A percentile compares a stretch with the other conserved stretches of the same genome.
These are phyloP conservation scores for Rhinogobius similis DNA, from an alignment of 2,113 vertebrate genomes.

Conservation along the genomic window DNA sequence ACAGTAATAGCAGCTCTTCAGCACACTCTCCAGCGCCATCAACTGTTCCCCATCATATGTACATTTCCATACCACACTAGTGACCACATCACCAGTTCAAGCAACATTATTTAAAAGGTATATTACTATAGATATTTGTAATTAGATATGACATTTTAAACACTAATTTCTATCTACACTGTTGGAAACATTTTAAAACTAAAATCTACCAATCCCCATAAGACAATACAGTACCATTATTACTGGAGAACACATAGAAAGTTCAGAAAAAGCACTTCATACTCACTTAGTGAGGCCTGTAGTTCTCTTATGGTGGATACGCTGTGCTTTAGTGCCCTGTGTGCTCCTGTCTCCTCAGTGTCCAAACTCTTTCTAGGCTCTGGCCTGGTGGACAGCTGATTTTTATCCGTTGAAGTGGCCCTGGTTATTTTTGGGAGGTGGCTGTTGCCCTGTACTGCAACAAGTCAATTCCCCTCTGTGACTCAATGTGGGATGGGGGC, in stretches of 20 bases:
- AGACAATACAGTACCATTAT: neutral
- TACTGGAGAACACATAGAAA: neutral
- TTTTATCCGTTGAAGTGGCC: conserved; percentile 79
- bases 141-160: neutral
- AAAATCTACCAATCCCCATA: neutral
- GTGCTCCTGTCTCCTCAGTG: conserved; percentile 35
- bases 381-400: conserved; percentile 79
- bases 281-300: conserved; percentile 56
- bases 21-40: conserved; percentile 45
- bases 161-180: neutral
- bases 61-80: conserved; percentile 51
- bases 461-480: conserved; percentile 83
- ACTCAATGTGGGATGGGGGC: conserved; percentile 53
- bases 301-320: conserved; percentile 27
- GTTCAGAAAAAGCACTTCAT: conserved; percentile 9
- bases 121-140: neutral
- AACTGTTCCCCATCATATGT: conserved; percentile 62
- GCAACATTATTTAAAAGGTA: neutral
- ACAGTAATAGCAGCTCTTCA: conserved; percentile 68
- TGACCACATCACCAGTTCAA: conserved; percentile 24
- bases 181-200: neutral
- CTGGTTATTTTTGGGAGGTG: conserved; percentile 86
- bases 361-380: conserved; percentile 71
- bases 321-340: conserved; percentile 32
- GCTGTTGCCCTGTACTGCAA: conserved; percentile 72